Conservation (phyloP, 2,888 invertebrate species). For the Azorinus chamasolen region DNA sequence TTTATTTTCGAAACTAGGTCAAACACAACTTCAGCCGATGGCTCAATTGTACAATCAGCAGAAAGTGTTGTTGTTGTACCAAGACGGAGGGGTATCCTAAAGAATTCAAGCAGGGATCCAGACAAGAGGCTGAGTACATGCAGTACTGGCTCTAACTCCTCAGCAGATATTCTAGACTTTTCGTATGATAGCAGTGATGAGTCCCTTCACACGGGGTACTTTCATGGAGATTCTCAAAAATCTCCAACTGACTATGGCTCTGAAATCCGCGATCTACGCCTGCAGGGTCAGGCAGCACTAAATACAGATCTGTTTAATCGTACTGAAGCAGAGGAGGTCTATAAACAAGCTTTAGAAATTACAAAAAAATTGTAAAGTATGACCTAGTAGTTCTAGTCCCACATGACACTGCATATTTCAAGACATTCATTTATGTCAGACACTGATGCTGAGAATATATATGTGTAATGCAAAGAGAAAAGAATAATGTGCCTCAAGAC, state of each 20-base stretch:
- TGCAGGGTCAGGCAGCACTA: slow-evolving; percentile 31
- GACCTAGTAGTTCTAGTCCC: not conserved
- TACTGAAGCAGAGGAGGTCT: slow-evolving; percentile 67
- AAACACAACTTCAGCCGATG: not conserved
- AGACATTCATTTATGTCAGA: too few species aligned
- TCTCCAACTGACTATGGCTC: slow-evolving; percentile 20
- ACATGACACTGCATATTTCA: too few species aligned
- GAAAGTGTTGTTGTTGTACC: slow-evolving; percentile 65
- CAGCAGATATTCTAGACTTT: slow-evolving; percentile 84
- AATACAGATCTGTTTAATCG: slow-evolving; percentile 51
- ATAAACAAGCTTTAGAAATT: slow-evolving; percentile 68
- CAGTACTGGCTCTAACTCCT: slow-evolving; percentile 84
- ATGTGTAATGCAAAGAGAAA: too few species aligned
- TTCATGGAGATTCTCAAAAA: slow-evolving; percentile 29
- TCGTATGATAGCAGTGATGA: slow-evolving; percentile 83
- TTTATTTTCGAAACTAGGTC: slow-evolving; percentile 35
- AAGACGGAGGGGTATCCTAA: slow-evolving; percentile 78
- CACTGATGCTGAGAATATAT: too few species aligned
- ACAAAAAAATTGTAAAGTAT: slow-evolving; percentile 8
- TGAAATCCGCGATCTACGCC: slow-evolving; percentile 37
- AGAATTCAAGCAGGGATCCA: slow-evolving; percentile 71
- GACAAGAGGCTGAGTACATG: slow-evolving; percentile 82
- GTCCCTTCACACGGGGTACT: slow-evolving; percentile 29
- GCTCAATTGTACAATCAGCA: not conserved
- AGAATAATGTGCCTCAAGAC: too few species aligned